A percentile compares a stretch with the other conserved stretches of the same genome.
Evolutionary conservation across 37 sponge, comb jelly and placozoan genomes (phyloP).

Genomic region (Agelas oroides): DNA sequence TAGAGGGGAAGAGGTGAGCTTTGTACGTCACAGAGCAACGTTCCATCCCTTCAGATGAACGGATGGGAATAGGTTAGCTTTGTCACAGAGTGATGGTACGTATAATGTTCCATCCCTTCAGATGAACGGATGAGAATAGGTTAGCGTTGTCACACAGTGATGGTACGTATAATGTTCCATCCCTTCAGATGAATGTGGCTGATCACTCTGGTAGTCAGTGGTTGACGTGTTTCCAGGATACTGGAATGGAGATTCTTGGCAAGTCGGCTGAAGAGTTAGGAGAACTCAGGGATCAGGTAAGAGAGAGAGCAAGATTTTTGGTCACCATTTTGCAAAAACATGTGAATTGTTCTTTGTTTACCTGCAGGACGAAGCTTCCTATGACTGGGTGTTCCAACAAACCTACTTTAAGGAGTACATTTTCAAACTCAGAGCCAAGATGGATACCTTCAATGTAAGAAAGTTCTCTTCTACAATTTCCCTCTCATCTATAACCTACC

Average conservation of each 20-base stretch:
- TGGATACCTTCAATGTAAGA: conserved; percentile 90
- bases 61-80: too few relatives aligned
- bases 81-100: too few relatives aligned
- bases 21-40: too few relatives aligned
- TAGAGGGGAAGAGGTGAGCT: too few relatives aligned
- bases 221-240: conserved; percentile 89
- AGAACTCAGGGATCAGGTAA: conserved; percentile 71
- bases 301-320: background rate
- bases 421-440: conserved; percentile 82
- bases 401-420: conserved; percentile 76
- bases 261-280: conserved; percentile 73
- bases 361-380: conserved; percentile 57
- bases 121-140: too few relatives aligned
- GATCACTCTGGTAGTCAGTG: conserved; percentile 79
- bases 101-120: too few relatives aligned
- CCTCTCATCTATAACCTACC: too few relatives aligned
- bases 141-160: too few relatives aligned
- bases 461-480: too few relatives aligned
- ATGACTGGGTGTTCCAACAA: conserved; percentile 69
- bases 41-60: too few relatives aligned
- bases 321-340: background rate
- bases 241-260: conserved; percentile 69
- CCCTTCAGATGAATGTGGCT: conserved; percentile 66
- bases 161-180: too few relatives aligned
- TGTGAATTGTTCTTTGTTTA: background rate